Percentiles rank a stretch among this genome's conserved stretches.
These are phyloP conservation scores for Holcopasites calliopsidis DNA, from an alignment of 1,140 invertebrate genomes.

Conservation along the genomic window DNA sequence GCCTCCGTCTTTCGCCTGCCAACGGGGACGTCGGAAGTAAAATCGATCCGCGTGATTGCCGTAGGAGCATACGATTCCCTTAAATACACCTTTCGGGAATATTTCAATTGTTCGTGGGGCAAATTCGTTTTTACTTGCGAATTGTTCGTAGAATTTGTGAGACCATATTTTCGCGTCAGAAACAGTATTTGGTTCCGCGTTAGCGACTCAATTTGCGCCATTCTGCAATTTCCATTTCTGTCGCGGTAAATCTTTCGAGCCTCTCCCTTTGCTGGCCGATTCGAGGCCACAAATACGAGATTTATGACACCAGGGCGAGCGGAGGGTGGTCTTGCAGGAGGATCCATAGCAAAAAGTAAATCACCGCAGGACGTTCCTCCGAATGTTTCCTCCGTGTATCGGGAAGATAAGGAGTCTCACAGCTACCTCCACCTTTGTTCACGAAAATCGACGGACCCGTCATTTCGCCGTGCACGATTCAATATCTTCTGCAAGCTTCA, in stretches of 20 bases:
- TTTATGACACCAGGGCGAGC: conserved; percentile 14
- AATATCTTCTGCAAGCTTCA: conserved; percentile 20
- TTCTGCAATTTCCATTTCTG: conserved; percentile 4
- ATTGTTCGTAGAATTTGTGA: too few relatives aligned
- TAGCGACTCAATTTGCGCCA: neutral
- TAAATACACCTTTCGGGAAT: neutral
- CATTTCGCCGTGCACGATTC: conserved; percentile 17
- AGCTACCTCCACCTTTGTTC: conserved; percentile 18
- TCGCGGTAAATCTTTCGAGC: conserved; percentile 4
- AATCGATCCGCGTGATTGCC: too few relatives aligned
- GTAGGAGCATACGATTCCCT: too few relatives aligned
- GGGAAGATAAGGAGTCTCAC: conserved; percentile 33
- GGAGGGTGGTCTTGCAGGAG: neutral
- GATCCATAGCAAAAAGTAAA: conserved; percentile 15
- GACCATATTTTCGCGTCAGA: neutral
- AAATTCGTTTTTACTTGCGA: too few relatives aligned
- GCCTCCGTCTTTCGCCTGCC: too few relatives aligned
- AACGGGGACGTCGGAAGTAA: too few relatives aligned
- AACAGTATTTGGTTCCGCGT: neutral
- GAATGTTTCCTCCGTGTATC: conserved; percentile 27
- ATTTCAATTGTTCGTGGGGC: neutral
- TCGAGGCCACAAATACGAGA: conserved; percentile 13
- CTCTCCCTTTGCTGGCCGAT: conserved; percentile 4
- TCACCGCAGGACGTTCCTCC: neutral
- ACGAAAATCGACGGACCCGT: conserved; percentile 25